Base-by-base conservation (phyloP, 2,113 vertebrate genomes). In the Phalacrocorax pelagicus region DNA sequence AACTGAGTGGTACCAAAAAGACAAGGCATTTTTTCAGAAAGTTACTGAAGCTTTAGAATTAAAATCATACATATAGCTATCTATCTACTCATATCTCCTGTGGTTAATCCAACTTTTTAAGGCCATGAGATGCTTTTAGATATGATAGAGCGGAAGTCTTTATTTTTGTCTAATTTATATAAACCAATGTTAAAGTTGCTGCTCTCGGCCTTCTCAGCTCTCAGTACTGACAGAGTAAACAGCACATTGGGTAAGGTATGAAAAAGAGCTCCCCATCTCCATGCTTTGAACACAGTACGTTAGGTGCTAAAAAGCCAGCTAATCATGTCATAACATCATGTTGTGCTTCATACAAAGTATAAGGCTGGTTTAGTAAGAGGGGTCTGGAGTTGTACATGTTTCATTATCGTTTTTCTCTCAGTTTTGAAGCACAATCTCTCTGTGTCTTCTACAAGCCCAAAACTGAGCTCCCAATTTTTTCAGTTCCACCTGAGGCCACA, bases 1-100 rank as follows among this genome's bases (percentile, higher is more conserved):
- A 91, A 79, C 3, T 0, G 0, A 82, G 14, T n/a, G n/a, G 38
- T 26, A 77, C 27, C 29, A 38, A 80, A 51, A 55, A 0, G 2
- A 26, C 9, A 52, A 59, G 10, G 15, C 15, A 42, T 49, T 79
- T 27, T 77, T 90, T 82, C 58, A 86, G 30, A 72, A 90, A 83
- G 46, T 49, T 77, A 58, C 19, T 17, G 29, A 92, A 61, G 30
- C 21, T 54, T 65, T 90, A 54, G 61, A 92, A 73, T 46, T 24
- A 9, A 69, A 82, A 38, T 54, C 42, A 44, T 58, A 59, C 3
- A 4, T 38, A 19, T 24, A 59, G 13, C 34, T 86, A 15, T 27
- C 55, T 77, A 66, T 65, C 36, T 36, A 38, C 11, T 93, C 29
- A 21, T 29, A 57, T 57, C 3, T 69, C 16, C 75, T 82, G 32